Evolutionary conservation across 2,113 vertebrate species (phyloP).

Genomic region (Neopipo cinnamomea): DNA sequence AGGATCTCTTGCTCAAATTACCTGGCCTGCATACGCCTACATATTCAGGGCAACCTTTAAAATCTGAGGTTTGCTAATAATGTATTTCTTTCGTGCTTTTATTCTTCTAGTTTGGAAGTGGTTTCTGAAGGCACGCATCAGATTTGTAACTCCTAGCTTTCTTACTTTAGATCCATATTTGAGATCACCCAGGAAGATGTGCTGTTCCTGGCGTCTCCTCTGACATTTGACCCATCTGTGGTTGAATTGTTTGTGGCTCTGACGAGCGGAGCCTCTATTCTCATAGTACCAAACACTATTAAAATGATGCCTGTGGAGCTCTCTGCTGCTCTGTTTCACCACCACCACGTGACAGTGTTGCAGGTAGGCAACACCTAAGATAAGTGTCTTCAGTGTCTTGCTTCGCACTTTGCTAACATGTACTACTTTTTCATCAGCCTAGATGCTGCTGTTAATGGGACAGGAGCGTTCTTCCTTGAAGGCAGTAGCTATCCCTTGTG

Average conservation of each 20-base stretch:
- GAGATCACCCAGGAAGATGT: slow-evolving; percentile 80
- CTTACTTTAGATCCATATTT: slow-evolving; percentile 82
- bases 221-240: slow-evolving; percentile 96
- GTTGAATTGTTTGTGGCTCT: slow-evolving; percentile 91
- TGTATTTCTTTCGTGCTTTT: neutral
- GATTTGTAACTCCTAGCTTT: slow-evolving; percentile 3
- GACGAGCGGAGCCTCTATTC: slow-evolving; percentile 86
- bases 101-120: neutral
- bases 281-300: slow-evolving; percentile 83
- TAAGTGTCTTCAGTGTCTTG: neutral
- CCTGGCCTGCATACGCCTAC: neutral
- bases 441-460: neutral
- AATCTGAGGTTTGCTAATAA: neutral
- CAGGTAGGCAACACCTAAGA: slow-evolving; percentile 77
- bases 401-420: neutral
- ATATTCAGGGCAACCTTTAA: neutral
- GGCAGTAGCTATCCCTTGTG: accelerated
- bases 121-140: neutral
- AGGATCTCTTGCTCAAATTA: neutral
- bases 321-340: slow-evolving; percentile 79
- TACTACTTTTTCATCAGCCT: neutral
- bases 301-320: slow-evolving; percentile 84
- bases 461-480: neutral
- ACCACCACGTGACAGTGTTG: slow-evolving; percentile 83
- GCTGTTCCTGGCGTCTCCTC: slow-evolving; percentile 89